Percentiles rank a stretch among this genome's conserved stretches.
phyloP scores from a whole-genome alignment of 2,113 vertebrate species.

The Scomber colias region DNA sequence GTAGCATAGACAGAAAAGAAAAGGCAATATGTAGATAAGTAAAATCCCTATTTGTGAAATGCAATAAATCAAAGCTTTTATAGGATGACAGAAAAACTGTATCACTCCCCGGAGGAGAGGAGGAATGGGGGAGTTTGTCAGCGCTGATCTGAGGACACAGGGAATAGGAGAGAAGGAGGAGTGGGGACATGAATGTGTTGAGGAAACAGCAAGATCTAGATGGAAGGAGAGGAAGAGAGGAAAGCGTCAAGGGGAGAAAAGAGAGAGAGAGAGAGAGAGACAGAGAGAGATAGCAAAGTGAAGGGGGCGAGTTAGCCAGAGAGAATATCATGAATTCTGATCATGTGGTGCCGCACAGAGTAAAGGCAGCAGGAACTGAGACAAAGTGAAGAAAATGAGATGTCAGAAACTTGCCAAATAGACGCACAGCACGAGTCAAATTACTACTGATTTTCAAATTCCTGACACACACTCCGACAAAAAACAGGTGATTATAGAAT shows the following conservation, averaged over 20 bases:
- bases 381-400: constrained; percentile 63
- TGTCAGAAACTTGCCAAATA: constrained; percentile 58
- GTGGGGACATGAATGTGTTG: constrained; percentile 30
- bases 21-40: constrained; percentile 58
- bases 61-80: constrained; percentile 78
- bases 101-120: constrained; percentile 37
- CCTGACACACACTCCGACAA: constrained; percentile 5
- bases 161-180: constrained; percentile 26
- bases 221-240: constrained; percentile 12
- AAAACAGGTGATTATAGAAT: background rate
- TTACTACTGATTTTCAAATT: constrained; percentile 44
- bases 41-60: constrained; percentile 63
- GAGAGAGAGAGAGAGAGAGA: background rate
- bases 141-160: constrained; percentile 46
- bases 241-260: constrained; percentile 2
- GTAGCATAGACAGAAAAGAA: constrained; percentile 25
- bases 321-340: constrained; percentile 71
- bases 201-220: constrained; percentile 45
- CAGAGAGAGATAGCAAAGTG: constrained; percentile 3
- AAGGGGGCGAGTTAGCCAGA: constrained; percentile 11
- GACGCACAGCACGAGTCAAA: constrained; percentile 47
- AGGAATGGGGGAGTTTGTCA: constrained; percentile 46
- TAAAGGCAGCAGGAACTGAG: constrained; percentile 55
- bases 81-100: constrained; percentile 60
- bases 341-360: constrained; percentile 39